Conservation (phyloP, 2,797 vertebrate species). For the Scarus forsteni region DNA sequence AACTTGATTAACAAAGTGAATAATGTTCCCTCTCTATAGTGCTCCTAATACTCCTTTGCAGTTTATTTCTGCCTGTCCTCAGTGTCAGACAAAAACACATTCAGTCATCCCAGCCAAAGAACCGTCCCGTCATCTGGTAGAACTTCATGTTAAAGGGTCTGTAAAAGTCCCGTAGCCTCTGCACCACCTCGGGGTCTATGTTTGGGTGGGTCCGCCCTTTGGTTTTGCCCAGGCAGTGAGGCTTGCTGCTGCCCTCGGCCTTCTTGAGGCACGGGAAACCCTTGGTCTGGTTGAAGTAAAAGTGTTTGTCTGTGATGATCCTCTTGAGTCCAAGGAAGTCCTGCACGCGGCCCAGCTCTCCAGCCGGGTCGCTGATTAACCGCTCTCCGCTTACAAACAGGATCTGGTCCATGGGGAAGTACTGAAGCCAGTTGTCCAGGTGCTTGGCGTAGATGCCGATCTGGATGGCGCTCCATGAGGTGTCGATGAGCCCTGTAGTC, state of each 20-base stretch:
- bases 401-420: conserved; percentile 88
- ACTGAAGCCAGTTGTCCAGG: conserved; percentile 90
- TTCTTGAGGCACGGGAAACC: conserved; percentile 90
- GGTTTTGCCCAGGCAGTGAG: conserved; percentile 90
- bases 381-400: conserved; percentile 89
- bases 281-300: conserved; percentile 92
- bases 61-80: conserved; percentile 16
- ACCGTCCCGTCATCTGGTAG: conserved; percentile 85
- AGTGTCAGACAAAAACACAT: conserved; percentile 31
- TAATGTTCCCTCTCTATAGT: not conserved
- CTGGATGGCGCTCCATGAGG: conserved; percentile 88
- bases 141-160: conserved; percentile 89
- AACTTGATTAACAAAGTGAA: conserved; percentile 8
- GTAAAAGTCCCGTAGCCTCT: conserved; percentile 87
- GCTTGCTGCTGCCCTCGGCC: conserved; percentile 89
- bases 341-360: conserved; percentile 88
- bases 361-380: conserved; percentile 87
- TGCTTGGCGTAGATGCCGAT: conserved; percentile 91
- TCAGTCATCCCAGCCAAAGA: conserved; percentile 75
- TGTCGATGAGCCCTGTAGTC: conserved; percentile 88
- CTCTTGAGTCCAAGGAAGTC: conserved; percentile 89
- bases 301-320: conserved; percentile 91
- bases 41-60: not conserved
- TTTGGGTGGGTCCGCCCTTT: conserved; percentile 88
- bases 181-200: conserved; percentile 85